Conservation (phyloP, 1,140 invertebrate species). For the Drosophila orena region DNA sequence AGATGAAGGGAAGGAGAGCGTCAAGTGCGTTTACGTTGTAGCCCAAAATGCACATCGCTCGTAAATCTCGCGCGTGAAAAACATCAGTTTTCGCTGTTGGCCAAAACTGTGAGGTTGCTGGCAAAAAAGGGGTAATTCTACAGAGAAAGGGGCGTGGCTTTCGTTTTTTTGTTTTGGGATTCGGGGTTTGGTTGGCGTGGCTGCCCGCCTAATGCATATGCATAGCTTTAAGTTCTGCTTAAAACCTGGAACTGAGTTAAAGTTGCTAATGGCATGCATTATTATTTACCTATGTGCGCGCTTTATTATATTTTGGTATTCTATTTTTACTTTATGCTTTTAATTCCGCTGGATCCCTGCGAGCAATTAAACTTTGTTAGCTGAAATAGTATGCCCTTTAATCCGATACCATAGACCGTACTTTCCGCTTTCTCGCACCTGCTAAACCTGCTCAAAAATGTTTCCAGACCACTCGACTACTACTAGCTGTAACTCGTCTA, state of each 20-base stretch:
- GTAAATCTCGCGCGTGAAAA: slow-evolving; percentile 79
- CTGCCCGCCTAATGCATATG: slow-evolving; percentile 29
- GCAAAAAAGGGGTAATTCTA: slow-evolving; percentile 23
- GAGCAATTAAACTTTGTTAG: neutral
- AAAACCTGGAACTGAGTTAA: neutral
- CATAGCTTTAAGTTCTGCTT: slow-evolving; percentile 21
- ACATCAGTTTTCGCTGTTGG: slow-evolving; percentile 70
- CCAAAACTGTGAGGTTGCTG: slow-evolving; percentile 35
- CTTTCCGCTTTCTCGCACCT: neutral
- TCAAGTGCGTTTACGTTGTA: slow-evolving; percentile 75
- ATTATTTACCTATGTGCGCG: no score
- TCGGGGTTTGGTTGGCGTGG: slow-evolving; percentile 19
- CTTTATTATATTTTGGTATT: no score
- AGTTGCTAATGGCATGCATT: no score
- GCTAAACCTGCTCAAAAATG: slow-evolving; percentile 1
- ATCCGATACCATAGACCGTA: neutral
- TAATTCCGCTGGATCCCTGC: neutral
- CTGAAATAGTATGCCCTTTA: neutral
- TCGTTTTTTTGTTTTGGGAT: neutral
- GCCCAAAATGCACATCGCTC: slow-evolving; percentile 71
- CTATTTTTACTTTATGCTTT: no score
- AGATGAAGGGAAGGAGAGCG: slow-evolving; percentile 8
- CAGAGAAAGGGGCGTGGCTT: slow-evolving; percentile 2
- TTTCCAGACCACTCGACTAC: slow-evolving; percentile 31
- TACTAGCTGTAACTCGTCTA: slow-evolving; percentile 7